These are phyloP conservation scores for Brienomyrus brachyistius DNA, from an alignment of 2,113 vertebrate species.

Conservation along the genomic window DNA sequence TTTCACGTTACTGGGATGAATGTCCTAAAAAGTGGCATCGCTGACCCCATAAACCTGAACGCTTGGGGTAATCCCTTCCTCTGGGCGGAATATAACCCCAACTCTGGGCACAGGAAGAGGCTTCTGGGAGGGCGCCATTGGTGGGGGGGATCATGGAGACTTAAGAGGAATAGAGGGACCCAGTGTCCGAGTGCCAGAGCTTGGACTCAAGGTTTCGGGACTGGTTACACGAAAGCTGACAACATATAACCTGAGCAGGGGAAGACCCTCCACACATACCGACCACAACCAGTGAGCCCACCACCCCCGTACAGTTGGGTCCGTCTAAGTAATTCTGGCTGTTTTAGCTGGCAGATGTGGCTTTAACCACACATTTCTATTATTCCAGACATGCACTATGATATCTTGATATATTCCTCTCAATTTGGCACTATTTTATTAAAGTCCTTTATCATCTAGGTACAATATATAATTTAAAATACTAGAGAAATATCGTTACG, in stretches of 20 bases:
- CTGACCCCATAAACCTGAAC: neutral
- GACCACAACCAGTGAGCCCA: neutral
- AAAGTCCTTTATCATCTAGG: conserved; percentile 6
- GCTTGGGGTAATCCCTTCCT: conserved; percentile 1
- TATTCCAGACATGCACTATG: neutral
- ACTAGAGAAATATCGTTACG: neutral
- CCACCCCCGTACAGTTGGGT: neutral
- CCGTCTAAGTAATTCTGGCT: neutral
- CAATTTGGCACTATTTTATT: conserved; percentile 38
- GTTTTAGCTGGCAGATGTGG: neutral
- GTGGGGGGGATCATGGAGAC: neutral
- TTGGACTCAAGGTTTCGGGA: neutral
- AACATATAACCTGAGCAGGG: neutral
- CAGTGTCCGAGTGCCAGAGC: neutral
- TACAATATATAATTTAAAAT: conserved; percentile 2
- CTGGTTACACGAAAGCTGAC: neutral
- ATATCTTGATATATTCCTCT: neutral
- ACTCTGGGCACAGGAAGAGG: neutral
- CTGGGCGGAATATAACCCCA: neutral
- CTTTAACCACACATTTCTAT: neutral
- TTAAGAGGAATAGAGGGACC: neutral
- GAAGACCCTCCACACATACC: neutral
- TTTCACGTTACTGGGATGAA: neutral
- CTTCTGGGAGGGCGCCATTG: neutral
- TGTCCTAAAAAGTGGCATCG: neutral